phyloP scores from a whole-genome alignment of 2,888 invertebrate genomes.

The Cosmorhoe ocellata region DNA sequence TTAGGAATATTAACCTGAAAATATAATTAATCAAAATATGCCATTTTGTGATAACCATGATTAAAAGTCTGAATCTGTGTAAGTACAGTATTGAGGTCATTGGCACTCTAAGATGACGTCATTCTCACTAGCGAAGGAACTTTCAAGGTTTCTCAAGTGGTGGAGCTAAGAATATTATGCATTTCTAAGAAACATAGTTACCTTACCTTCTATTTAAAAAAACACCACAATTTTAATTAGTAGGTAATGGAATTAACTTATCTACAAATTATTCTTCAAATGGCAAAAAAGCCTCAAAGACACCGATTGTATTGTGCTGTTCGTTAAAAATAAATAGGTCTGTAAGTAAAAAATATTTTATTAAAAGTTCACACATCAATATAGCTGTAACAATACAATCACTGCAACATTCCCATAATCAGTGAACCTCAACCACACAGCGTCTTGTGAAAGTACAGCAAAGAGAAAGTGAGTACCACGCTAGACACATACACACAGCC shows the following conservation, averaged over 20 bases:
- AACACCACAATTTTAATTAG: not conserved
- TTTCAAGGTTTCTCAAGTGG: conserved; percentile 30
- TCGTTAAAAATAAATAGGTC: not conserved
- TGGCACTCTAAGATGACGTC: conserved; percentile 49
- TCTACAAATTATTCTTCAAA: too few relatives aligned
- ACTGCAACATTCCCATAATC: conserved; percentile 42
- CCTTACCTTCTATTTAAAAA: not conserved
- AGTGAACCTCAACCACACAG: conserved; percentile 73
- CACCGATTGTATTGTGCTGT: not conserved
- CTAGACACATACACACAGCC: conserved; percentile 61
- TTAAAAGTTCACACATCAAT: not conserved
- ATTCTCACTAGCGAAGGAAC: conserved; percentile 46
- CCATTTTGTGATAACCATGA: not conserved
- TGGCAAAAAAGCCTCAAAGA: too few relatives aligned
- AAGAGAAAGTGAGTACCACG: conserved; percentile 79
- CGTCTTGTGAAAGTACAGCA: conserved; percentile 78
- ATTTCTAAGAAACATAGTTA: conserved; percentile 6
- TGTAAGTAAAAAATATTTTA: too few relatives aligned
- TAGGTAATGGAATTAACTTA: not conserved
- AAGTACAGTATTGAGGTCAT: conserved; percentile 39
- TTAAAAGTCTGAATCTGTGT: not conserved
- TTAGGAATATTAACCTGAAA: too few relatives aligned
- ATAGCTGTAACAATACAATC: conserved; percentile 11
- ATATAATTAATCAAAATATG: not conserved
- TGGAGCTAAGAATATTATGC: conserved; percentile 30